Evolutionary conservation across 2,888 invertebrate species (phyloP).

Genomic region (Ophion ellenae): DNA sequence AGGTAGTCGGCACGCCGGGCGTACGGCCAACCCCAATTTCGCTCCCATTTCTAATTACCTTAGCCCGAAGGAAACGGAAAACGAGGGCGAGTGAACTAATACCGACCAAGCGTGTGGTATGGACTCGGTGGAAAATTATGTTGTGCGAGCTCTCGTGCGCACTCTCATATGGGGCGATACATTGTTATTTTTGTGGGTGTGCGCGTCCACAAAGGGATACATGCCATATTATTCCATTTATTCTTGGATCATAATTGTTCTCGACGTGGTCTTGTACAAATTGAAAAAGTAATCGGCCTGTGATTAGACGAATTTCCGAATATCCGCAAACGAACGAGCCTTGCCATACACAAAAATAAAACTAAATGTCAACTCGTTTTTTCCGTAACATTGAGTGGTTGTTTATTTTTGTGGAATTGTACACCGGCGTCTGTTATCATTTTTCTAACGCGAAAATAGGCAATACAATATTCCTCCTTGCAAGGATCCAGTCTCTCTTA

Average conservation of each 20-base stretch:
- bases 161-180: slow-evolving; percentile 16
- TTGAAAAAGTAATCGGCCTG: no score
- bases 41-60: slow-evolving; percentile 68
- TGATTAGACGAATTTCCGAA: no score
- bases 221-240: not conserved
- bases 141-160: slow-evolving; percentile 43
- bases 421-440: no score
- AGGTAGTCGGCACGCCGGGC: slow-evolving; percentile 60
- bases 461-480: no score
- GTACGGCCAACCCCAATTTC: slow-evolving; percentile 63
- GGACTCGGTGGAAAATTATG: slow-evolving; percentile 54
- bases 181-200: slow-evolving; percentile 23
- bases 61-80: slow-evolving; percentile 64
- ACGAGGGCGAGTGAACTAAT: slow-evolving; percentile 60
- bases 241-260: not conserved
- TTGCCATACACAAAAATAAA: no score
- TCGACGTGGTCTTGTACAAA: no score
- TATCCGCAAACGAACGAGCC: no score
- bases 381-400: no score
- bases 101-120: slow-evolving; percentile 39
- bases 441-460: no score
- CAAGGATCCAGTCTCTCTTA: no score
- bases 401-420: no score
- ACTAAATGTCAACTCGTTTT: no score
- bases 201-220: not conserved